Evolutionary conservation across 2,888 invertebrate species (phyloP), one percentile per base, ranked within the genome.

Genomic region (Clunio marinus): DNA sequence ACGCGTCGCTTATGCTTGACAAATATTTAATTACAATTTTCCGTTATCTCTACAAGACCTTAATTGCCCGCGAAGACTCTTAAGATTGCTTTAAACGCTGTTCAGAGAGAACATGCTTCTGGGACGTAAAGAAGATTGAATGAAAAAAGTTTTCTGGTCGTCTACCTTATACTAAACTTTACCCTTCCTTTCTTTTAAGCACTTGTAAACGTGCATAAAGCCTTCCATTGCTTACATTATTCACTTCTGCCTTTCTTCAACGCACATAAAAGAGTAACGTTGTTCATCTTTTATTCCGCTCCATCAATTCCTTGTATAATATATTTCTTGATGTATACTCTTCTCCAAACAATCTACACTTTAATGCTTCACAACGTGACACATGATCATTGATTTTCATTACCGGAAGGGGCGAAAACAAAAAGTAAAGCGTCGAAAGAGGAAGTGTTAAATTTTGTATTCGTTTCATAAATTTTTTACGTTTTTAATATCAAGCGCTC

Each of bases 401-500:
- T 41, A n/a, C 15, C 41, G n/a, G n/a, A n/a, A n/a, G n/a, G n/a
- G n/a, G n/a, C n/a, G n/a, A n/a, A n/a, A 32, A 32, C 32, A 32
- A 32, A 32, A 32, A 51, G 7, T 20, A 51, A 17, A 51, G 15
- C 41, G 7, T 17, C 15, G 17, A 2, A 7, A 13, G 13, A n/a
- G 20, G 20, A 51, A 51, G 51, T 51, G 51, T 51, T 51, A 51
- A 51, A 51, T 51, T 17, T 8, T 51, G 22, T 7, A 32, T 51
- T 51, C 51, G 51, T 51, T 51, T 51, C 51, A 51, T 51, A 20
- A 20, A 51, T 51, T 51, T 51, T 51, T 51, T 51, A 51, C 51
- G 17, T 51, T 51, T 51, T 51, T 51, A 20, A 20, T 51, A 51
- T 17, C 22, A 51, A 51, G 20, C 17, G 51, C 5, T 20, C 22